A percentile compares a stretch with the other conserved stretches of the same genome.
Evolutionary conservation across 2,888 invertebrate species (phyloP).

Genomic region (Andrena praecox): DNA sequence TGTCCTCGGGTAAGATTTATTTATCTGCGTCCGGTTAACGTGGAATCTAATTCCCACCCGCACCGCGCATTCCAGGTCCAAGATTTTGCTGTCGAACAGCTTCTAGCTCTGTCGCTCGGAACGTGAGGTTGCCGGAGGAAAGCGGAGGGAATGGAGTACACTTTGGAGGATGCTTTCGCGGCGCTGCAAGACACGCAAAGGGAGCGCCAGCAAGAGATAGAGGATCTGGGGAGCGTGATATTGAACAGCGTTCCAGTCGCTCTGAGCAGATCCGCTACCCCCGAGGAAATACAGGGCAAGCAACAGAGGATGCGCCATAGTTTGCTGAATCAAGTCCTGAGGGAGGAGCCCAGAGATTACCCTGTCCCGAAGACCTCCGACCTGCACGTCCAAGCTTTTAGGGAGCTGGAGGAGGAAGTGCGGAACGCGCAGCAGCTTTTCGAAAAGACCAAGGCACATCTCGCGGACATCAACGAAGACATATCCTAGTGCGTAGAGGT

Average conservation of each 20-base stretch:
- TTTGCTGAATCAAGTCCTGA: constrained; percentile 61
- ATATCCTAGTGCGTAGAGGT: constrained; percentile 72
- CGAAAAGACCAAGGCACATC: constrained; percentile 45
- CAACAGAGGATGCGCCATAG: constrained; percentile 62
- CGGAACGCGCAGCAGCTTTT: constrained; percentile 49
- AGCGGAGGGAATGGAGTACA: constrained; percentile 66
- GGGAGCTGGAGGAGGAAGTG: constrained; percentile 69
- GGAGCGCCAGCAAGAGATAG: constrained; percentile 68
- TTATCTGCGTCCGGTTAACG: too few species aligned
- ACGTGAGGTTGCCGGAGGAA: background rate
- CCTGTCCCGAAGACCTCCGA: constrained; percentile 74
- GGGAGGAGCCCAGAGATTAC: constrained; percentile 67
- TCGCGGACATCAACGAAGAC: constrained; percentile 65
- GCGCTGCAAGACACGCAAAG: constrained; percentile 66
- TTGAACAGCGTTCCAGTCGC: constrained; percentile 65
- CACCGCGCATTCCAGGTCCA: too few species aligned
- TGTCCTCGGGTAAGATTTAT: too few species aligned
- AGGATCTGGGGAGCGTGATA: constrained; percentile 59
- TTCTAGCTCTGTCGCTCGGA: background rate
- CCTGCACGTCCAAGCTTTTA: constrained; percentile 65
- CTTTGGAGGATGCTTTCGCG: constrained; percentile 76
- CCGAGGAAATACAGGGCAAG: constrained; percentile 67
- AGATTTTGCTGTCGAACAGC: too few species aligned
- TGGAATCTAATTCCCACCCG: too few species aligned
- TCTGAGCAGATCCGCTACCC: constrained; percentile 35